Percentiles rank a stretch among this genome's conserved stretches.
These are phyloP conservation scores for Netelia inedita DNA, from an alignment of 2,888 invertebrate genomes.

Conservation along the genomic window DNA sequence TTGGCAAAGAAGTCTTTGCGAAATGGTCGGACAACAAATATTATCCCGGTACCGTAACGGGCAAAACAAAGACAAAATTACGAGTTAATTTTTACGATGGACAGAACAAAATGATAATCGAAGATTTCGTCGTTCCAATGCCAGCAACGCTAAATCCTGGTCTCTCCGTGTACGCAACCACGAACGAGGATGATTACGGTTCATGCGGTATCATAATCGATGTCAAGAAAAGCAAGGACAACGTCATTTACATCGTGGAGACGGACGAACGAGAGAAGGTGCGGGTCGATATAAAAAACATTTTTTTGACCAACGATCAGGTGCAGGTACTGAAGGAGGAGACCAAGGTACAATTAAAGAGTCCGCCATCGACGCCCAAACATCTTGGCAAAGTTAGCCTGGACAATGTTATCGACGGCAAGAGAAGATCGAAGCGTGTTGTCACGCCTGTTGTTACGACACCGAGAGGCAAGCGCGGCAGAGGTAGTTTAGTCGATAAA, in stretches of 20 bases:
- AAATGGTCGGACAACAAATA: constrained; percentile 90
- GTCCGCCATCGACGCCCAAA: constrained; percentile 77
- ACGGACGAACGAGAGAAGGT: constrained; percentile 77
- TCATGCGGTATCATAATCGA: constrained; percentile 79
- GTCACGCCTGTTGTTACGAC: constrained; percentile 71
- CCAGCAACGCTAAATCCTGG: constrained; percentile 74
- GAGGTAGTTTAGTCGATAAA: constrained; percentile 52
- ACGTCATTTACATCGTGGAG: constrained; percentile 77
- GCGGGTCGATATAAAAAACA: constrained; percentile 77
- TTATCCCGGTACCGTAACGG: constrained; percentile 88
- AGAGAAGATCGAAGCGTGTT: constrained; percentile 77
- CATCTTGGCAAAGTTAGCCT: constrained; percentile 77
- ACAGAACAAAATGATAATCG: constrained; percentile 87
- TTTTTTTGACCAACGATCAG: constrained; percentile 80
- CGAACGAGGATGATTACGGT: constrained; percentile 75
- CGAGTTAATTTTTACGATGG: constrained; percentile 89
- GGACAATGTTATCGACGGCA: constrained; percentile 80
- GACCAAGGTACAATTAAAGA: constrained; percentile 66
- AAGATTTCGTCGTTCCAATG: constrained; percentile 87
- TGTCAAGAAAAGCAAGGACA: constrained; percentile 67
- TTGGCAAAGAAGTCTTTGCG: constrained; percentile 86
- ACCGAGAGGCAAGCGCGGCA: constrained; percentile 69
- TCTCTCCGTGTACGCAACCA: constrained; percentile 79
- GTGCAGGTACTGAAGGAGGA: constrained; percentile 79
- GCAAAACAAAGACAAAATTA: constrained; percentile 88